Percentiles rank a stretch among this genome's conserved stretches.
These are phyloP conservation scores for Nomada fucata DNA, from an alignment of 2,888 invertebrate species.

Conservation along the genomic window DNA sequence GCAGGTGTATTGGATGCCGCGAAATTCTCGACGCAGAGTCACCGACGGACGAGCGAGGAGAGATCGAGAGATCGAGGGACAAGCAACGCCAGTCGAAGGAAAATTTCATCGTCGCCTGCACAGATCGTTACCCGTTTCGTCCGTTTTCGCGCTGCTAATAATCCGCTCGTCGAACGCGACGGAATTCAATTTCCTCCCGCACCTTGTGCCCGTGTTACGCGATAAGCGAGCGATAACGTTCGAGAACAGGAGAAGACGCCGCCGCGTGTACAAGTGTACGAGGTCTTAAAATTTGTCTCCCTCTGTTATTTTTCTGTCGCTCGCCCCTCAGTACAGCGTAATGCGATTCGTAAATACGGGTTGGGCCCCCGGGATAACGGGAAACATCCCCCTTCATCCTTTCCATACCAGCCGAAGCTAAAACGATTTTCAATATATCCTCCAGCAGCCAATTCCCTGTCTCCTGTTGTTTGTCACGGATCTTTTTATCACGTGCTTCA, in stretches of 20 bases:
- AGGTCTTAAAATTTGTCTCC: neutral
- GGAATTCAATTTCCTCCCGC: constrained; percentile 22
- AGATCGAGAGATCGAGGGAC: too few relatives aligned
- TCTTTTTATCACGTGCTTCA: too few relatives aligned
- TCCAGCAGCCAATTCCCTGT: too few relatives aligned
- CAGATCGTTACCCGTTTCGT: constrained; percentile 3
- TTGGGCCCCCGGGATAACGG: neutral
- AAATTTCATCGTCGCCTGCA: neutral
- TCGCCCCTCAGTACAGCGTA: neutral
- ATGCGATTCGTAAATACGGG: constrained; percentile 5
- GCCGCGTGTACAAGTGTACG: neutral
- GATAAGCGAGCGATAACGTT: constrained; percentile 34
- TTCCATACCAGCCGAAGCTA: neutral
- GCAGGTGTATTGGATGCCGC: too few relatives aligned
- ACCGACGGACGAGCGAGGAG: too few relatives aligned
- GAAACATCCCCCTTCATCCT: neutral
- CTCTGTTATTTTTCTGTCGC: neutral
- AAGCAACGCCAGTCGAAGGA: neutral
- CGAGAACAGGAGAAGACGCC: constrained; percentile 20
- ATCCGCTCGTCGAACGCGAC: constrained; percentile 4
- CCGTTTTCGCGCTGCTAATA: neutral
- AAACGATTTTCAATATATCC: neutral
- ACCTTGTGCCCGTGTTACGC: neutral
- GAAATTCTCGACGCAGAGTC: neutral
- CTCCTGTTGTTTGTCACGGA: too few relatives aligned